Evolutionary conservation across 2,888 invertebrate species (phyloP).

Genomic region (Cyrtodaria siliqua): DNA sequence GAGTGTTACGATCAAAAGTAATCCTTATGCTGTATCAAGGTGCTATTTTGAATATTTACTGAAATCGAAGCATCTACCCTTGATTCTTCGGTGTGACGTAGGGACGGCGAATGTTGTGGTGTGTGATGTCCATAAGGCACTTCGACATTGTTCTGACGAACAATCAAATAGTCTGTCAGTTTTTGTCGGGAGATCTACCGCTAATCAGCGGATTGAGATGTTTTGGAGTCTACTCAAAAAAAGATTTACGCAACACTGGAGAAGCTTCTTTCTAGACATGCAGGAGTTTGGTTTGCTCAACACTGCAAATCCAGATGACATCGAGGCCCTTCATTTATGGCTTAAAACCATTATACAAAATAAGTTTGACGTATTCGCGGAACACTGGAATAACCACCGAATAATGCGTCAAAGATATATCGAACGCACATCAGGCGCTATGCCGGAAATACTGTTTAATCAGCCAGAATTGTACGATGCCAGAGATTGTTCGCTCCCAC

Average conservation of each 20-base stretch:
- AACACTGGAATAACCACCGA: background rate
- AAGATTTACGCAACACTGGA: constrained; percentile 9
- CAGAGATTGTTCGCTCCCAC: background rate
- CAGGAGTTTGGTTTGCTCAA: background rate
- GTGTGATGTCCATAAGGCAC: too few species aligned
- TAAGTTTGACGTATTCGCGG: background rate
- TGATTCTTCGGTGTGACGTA: too few species aligned
- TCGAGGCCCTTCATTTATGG: constrained; percentile 19
- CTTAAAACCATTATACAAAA: background rate
- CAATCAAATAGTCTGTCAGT: too few species aligned
- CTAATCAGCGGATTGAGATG: constrained; percentile 9
- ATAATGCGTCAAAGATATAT: background rate
- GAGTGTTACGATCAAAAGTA: constrained; percentile 17
- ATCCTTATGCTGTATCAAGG: constrained; percentile 10
- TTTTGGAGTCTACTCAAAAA: constrained; percentile 1
- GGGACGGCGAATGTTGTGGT: too few species aligned
- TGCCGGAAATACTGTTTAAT: constrained; percentile 5
- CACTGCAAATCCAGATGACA: background rate
- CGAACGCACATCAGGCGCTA: constrained; percentile 1
- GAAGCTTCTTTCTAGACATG: constrained; percentile 1
- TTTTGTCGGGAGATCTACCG: constrained; percentile 4
- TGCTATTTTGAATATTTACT: constrained; percentile 14
- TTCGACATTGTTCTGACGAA: too few species aligned
- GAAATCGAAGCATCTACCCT: too few species aligned
- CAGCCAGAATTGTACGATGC: background rate